Conservation (phyloP, 2,888 invertebrate species). For the Malachius bipustulatus region DNA sequence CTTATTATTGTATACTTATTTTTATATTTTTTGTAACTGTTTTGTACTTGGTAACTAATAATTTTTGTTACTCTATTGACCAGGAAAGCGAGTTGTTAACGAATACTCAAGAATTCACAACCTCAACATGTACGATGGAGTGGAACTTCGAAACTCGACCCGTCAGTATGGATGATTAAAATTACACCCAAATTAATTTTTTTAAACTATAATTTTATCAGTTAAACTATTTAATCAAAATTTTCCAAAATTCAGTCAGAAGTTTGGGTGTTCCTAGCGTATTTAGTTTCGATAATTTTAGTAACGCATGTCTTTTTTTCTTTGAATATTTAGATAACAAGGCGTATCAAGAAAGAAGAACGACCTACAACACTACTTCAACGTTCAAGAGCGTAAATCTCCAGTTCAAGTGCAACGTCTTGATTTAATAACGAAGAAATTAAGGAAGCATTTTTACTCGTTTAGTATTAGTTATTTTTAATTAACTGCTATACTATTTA, state of each 20-base stretch:
- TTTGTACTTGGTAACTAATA: no score
- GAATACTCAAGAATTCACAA: constrained; percentile 65
- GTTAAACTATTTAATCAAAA: constrained; percentile 12
- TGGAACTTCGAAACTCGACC: constrained; percentile 60
- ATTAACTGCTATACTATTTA: no score
- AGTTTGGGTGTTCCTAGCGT: constrained; percentile 5
- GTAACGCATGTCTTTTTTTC: constrained; percentile 24
- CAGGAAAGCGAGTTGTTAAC: constrained; percentile 61
- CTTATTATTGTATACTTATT: no score
- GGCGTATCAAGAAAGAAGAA: constrained; percentile 33
- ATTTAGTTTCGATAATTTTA: constrained; percentile 10
- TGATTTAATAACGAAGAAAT: constrained; percentile 25
- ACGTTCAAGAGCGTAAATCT: constrained; percentile 35
- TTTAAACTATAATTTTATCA: constrained; percentile 13
- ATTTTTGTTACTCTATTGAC: no score
- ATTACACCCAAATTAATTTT: constrained; percentile 22
- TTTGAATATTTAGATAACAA: constrained; percentile 29
- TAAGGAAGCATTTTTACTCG: no score
- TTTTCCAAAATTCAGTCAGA: constrained; percentile 7
- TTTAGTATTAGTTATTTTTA: no score
- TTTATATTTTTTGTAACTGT: no score
- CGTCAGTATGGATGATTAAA: constrained; percentile 72
- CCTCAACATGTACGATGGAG: constrained; percentile 64
- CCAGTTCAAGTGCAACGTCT: constrained; percentile 33
- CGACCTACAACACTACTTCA: constrained; percentile 29